These are phyloP conservation scores for Eupithecia subumbrata DNA, from an alignment of 2,888 invertebrate genomes.

Conservation along the genomic window DNA sequence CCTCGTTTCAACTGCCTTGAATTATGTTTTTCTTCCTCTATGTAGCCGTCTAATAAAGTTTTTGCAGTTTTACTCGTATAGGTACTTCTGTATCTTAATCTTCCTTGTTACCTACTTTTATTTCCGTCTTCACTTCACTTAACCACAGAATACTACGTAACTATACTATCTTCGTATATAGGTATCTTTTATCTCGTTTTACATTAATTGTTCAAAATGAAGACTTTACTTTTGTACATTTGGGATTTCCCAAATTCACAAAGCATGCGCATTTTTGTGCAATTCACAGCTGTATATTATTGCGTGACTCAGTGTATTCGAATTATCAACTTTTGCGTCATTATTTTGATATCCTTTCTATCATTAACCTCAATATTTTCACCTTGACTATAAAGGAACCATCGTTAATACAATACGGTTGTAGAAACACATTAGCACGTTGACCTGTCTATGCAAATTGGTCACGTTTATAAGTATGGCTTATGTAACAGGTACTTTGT, in stretches of 20 bases:
- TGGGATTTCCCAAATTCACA: background rate
- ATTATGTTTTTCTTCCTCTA: constrained; percentile 13
- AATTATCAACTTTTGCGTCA: constrained; percentile 8
- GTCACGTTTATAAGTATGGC: constrained; percentile 21
- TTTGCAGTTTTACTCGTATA: background rate
- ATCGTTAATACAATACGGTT: constrained; percentile 12
- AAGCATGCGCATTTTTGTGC: background rate
- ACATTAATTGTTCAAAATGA: background rate
- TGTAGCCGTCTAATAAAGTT: background rate
- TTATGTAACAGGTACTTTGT: constrained; percentile 14
- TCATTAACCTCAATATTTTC: constrained; percentile 28
- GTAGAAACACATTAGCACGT: constrained; percentile 19
- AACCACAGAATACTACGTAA: no score
- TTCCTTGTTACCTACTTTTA: background rate
- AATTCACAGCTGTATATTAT: background rate
- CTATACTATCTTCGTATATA: no score
- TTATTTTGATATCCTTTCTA: constrained; percentile 12
- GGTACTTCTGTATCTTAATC: background rate
- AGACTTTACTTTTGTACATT: background rate
- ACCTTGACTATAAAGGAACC: constrained; percentile 22
- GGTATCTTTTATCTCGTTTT: background rate
- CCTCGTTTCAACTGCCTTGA: constrained; percentile 12
- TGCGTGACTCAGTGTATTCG: background rate
- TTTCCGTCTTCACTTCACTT: background rate
- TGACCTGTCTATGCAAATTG: constrained; percentile 30